Evolutionary conservation across 2,113 vertebrate genomes (phyloP), one percentile per base, ranked within the genome.

Genomic region (Pseudolaguvia tuberculata): DNA sequence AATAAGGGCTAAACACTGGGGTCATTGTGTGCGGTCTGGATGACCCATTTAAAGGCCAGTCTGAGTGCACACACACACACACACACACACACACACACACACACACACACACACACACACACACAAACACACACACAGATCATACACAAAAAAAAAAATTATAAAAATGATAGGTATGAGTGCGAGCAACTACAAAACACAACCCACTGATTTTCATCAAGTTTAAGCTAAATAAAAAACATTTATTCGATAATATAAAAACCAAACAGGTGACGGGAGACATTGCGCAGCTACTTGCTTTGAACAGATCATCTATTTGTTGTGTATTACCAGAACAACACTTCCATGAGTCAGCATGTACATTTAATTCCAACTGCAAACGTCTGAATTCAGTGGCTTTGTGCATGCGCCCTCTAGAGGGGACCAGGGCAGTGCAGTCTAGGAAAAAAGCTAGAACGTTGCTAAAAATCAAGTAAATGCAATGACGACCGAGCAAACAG

Each of bases 1-100:
- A 87, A 90, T 88, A 88, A 84, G 81, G 82, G 84, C 71, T 76
- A 84, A 89, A 90, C 90, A 90, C 81, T 83, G 85, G 82, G 87
- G 85, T 88, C 86, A 88, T 88, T 91, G 89, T 90, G 67, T 84
- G 79, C 72, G 80, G 80, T 85, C 84, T 70, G 85, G 83, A 85
- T 84, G 87, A 90, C 89, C 88, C 86, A 85, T 87, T 89, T 87
- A 87, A 80, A 58, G 87, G 84, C 79, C 68, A 78, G 58, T 70
- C 45, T 48, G 50, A 65, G 52, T 29, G 57, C 63, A 50, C 57
- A 53, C 23, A 53, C 59, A 68, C 70, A 58, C 53, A 50, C 55
- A 58, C 17, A 55, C 47, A 72, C 27, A 52, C 59, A 50, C 29
- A 35, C 23, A 39, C 20, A 70, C 29, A 35, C 23, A 39, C 20